Evolutionary conservation across 2,797 vertebrate genomes (phyloP).

Genomic region (Bufotes viridis): DNA sequence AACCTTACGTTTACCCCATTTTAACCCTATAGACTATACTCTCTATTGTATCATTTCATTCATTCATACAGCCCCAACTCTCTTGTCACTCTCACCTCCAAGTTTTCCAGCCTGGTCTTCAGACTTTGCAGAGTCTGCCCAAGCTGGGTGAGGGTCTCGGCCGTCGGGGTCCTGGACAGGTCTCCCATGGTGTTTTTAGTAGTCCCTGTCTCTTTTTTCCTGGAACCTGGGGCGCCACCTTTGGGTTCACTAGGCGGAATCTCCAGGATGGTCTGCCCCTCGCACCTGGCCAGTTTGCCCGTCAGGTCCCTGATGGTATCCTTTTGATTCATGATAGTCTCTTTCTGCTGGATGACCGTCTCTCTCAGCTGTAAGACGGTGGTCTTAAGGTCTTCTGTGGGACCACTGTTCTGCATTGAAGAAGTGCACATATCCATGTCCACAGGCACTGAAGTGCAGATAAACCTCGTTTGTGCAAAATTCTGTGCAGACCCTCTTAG

Average conservation of each 20-base stretch:
- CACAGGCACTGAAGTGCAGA: constrained; percentile 96
- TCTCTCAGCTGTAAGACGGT: constrained; percentile 92
- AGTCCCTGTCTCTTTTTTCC: constrained; percentile 79
- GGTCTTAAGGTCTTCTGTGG: constrained; percentile 88
- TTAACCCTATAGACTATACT: too few relatives aligned
- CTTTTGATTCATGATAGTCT: constrained; percentile 94
- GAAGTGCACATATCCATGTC: constrained; percentile 94
- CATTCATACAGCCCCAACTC: too few relatives aligned
- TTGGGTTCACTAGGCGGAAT: constrained; percentile 75
- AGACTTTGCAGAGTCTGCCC: constrained; percentile 94
- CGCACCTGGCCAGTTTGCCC: constrained; percentile 90
- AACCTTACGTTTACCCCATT: too few relatives aligned
- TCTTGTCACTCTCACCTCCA: constrained; percentile 81
- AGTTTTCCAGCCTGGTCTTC: constrained; percentile 92
- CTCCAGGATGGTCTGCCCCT: constrained; percentile 87
- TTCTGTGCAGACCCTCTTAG: constrained; percentile 78
- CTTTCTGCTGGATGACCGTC: constrained; percentile 94
- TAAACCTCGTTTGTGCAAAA: constrained; percentile 91
- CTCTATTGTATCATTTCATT: too few relatives aligned
- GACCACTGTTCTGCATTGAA: constrained; percentile 86
- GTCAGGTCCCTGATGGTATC: constrained; percentile 95
- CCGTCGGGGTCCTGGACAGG: constrained; percentile 86
- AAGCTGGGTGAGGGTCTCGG: constrained; percentile 91
- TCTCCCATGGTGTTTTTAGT: constrained; percentile 94
- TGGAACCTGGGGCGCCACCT: constrained; percentile 70